These are phyloP conservation scores for Spea bombifrons DNA, from an alignment of 2,113 vertebrate genomes.

Conservation along the genomic window DNA sequence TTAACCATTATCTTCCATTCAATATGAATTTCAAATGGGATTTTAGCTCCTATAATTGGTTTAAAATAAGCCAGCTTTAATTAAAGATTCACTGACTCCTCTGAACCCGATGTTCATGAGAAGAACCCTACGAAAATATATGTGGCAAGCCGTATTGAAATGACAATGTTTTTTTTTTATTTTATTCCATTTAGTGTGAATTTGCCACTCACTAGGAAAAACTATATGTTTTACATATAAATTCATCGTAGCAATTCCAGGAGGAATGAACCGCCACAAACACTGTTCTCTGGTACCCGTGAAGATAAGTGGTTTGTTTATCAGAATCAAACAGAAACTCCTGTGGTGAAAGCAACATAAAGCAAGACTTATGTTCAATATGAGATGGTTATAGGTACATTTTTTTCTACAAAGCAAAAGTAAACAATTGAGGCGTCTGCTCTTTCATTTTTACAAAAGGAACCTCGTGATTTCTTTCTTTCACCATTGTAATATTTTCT, in stretches of 20 bases:
- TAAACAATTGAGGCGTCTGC: neutral
- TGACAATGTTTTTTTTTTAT: neutral
- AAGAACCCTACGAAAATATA: neutral
- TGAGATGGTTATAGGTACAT: constrained; percentile 9
- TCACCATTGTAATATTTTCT: no score
- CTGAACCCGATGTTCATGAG: neutral
- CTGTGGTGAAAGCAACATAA: constrained; percentile 31
- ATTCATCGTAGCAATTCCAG: neutral
- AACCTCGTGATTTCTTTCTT: neutral
- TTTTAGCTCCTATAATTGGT: neutral
- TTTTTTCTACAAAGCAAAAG: neutral
- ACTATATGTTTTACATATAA: neutral
- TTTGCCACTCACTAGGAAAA: neutral
- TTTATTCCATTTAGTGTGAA: neutral
- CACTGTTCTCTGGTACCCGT: neutral
- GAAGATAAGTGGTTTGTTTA: constrained; percentile 31
- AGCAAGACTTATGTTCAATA: constrained; percentile 9
- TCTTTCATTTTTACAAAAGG: neutral
- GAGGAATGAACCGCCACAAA: neutral
- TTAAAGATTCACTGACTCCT: neutral
- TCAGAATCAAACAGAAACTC: constrained; percentile 3
- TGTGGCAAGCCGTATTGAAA: neutral
- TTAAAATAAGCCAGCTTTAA: neutral
- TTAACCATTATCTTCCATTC: neutral
- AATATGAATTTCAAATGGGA: neutral